Evolutionary conservation across 2,797 vertebrate species (phyloP), one percentile per base, ranked within the genome.

Genomic region (Microhierax caerulescens): DNA sequence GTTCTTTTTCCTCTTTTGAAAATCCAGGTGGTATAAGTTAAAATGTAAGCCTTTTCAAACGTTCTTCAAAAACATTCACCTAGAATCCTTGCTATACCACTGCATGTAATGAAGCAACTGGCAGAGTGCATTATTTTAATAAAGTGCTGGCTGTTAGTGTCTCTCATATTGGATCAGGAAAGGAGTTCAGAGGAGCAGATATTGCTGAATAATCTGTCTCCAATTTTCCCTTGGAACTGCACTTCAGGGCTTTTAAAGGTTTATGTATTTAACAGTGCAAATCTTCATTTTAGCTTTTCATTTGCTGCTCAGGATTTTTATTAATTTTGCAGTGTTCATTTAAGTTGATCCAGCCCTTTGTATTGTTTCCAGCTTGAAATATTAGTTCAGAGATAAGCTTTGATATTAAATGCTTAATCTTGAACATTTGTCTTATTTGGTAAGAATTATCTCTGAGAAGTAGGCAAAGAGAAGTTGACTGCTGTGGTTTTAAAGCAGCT

Each of bases 391-490:
- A 89, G 85, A 96, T 96, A 92, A 91, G 88, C 90, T 93, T 92
- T 95, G 85, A 95, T 95, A 95, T 96, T 94, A 96, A 96, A 90
- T 81, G 45, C 91, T 95, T 96, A 94, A 96, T 96, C 81, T 96
- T 50, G 79, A 95, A 91, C 78, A 91, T 64, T 97, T 93, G 75
- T 91, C 90, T 92, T 96, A 82, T 94, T 96, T 95, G 93, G 90
- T 92, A 91, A 96, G 92, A 90, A 94, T 96, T 91, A 91, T 81
- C 84, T 85, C 77, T 89, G 88, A 91, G 89, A 88, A 81, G 63
- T 85, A 95, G 90, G 91, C 64, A 96, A 94, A 97, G 95, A 94
- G 74, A 88, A 85, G 85, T 72, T 47, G 70, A 85, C 84, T 96
- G 72, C 92, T 79, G 79, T 88, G 91, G 69, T 93, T 95, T 97